Conservation (phyloP, 2,113 vertebrate species). For the Galemys pyrenaicus region DNA sequence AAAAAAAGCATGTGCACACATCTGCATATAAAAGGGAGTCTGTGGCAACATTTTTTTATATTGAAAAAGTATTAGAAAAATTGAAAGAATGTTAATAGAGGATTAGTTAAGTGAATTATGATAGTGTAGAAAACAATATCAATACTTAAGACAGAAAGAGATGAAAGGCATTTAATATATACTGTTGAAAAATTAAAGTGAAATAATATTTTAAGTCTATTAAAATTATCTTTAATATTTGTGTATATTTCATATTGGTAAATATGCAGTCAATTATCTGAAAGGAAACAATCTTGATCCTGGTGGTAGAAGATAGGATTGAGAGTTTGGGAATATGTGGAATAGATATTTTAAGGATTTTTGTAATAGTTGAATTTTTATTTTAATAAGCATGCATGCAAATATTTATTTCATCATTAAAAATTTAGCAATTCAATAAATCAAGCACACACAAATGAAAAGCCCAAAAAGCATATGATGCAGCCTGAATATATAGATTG, state of each 20-base stretch:
- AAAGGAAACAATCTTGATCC: background rate
- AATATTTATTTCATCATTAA: background rate
- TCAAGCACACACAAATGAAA: background rate
- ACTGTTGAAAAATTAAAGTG: background rate
- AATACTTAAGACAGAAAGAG: background rate
- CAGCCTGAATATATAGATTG: background rate
- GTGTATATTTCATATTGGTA: background rate
- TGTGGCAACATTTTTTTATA: background rate
- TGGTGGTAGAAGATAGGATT: background rate
- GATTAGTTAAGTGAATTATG: background rate
- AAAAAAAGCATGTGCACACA: background rate
- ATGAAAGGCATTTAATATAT: background rate
- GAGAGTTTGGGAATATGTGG: background rate
- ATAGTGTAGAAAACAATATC: background rate
- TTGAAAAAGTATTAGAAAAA: background rate
- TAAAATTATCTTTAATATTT: background rate
- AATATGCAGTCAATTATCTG: background rate
- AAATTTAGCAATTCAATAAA: background rate
- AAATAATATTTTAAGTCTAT: background rate
- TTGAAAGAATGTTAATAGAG: background rate
- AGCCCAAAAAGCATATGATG: background rate
- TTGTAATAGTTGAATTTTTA: background rate
- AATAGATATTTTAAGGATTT: constrained; percentile 13
- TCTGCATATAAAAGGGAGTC: background rate
- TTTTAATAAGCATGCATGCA: background rate